Conservation (phyloP, 2,797 vertebrate species). For the Sebastolobus altivelis region DNA sequence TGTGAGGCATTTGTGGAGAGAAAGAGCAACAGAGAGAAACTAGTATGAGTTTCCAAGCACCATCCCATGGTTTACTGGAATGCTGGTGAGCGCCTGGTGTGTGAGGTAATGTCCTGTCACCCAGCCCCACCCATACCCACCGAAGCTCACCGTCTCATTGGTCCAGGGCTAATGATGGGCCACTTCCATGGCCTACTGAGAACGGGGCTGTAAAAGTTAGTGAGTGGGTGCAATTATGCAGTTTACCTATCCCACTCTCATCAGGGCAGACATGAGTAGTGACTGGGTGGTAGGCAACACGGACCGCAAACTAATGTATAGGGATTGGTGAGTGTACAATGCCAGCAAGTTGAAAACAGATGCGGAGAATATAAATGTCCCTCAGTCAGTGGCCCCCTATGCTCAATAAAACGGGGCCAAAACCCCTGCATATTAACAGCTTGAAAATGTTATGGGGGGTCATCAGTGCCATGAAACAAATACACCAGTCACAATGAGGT, state of each 20-base stretch:
- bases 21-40: constrained; percentile 72
- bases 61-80: constrained; percentile 81
- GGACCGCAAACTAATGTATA: constrained; percentile 63
- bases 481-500: constrained; percentile 65
- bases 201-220: constrained; percentile 64
- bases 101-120: constrained; percentile 85
- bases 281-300: constrained; percentile 57
- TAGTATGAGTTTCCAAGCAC: constrained; percentile 78
- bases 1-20: constrained; percentile 83
- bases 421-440: constrained; percentile 66
- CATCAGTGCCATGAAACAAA: constrained; percentile 66
- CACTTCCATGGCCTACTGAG: constrained; percentile 64
- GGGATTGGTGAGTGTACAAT: constrained; percentile 43
- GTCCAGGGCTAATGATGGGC: constrained; percentile 59
- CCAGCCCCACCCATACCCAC: constrained; percentile 73
- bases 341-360: constrained; percentile 70
- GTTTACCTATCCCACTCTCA: constrained; percentile 68
- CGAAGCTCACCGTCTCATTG: constrained; percentile 67
- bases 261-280: constrained; percentile 46
- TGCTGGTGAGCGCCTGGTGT: constrained; percentile 76
- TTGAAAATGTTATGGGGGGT: constrained; percentile 69
- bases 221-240: constrained; percentile 67
- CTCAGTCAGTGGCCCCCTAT: constrained; percentile 56
- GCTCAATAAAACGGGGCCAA: constrained; percentile 64
- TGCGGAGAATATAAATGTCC: constrained; percentile 71